Evolutionary conservation across 2,888 invertebrate genomes (phyloP).

Genomic region (Incurvaria masculella): DNA sequence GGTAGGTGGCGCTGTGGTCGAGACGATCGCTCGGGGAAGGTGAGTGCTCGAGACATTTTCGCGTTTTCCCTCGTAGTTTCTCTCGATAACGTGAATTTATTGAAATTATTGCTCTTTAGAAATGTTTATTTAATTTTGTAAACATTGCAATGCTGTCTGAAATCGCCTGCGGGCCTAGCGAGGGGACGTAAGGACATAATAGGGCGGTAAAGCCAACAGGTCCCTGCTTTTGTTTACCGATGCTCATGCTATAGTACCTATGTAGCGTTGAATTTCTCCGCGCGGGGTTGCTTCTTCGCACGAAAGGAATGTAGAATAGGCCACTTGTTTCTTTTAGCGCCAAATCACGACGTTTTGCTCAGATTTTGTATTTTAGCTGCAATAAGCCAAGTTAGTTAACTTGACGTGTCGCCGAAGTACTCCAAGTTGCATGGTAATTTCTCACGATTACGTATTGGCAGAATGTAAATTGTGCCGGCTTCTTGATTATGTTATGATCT

Average conservation of each 20-base stretch:
- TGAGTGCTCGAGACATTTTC: constrained; percentile 27
- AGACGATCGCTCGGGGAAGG: constrained; percentile 10
- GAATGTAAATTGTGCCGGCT: too few species aligned
- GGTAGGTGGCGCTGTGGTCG: constrained; percentile 48
- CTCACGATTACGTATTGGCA: too few species aligned
- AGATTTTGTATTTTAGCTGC: too few species aligned
- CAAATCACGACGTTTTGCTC: too few species aligned
- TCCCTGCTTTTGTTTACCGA: not conserved
- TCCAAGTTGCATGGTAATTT: too few species aligned
- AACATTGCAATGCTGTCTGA: not conserved
- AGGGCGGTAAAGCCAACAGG: not conserved
- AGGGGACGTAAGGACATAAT: not conserved
- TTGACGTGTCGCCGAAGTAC: too few species aligned
- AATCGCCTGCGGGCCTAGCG: not conserved
- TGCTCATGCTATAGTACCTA: not conserved
- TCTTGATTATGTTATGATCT: too few species aligned
- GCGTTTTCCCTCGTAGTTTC: constrained; percentile 39
- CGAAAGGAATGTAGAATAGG: too few species aligned
- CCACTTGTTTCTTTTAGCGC: too few species aligned
- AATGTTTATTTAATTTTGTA: not conserved
- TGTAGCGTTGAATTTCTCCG: not conserved
- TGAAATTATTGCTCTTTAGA: not conserved
- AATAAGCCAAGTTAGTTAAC: too few species aligned
- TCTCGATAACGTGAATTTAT: not conserved
- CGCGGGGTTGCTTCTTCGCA: too few species aligned